These are phyloP conservation scores for Artemisiospiza belli DNA, from an alignment of 2,113 vertebrate species.

Conservation along the genomic window DNA sequence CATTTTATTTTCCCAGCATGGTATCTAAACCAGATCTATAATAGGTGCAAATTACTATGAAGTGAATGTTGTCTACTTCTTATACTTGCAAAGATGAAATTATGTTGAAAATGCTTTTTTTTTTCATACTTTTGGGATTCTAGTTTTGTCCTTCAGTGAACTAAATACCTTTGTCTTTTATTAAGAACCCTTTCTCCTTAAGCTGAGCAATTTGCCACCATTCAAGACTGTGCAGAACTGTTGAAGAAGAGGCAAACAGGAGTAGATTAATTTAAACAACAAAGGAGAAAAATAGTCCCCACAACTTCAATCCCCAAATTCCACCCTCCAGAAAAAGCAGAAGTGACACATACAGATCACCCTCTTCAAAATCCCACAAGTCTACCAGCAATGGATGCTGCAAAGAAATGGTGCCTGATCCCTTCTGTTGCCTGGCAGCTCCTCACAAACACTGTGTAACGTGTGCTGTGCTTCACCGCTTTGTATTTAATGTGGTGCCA, in stretches of 20 bases:
- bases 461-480: not conserved
- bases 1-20: not conserved
- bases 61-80: not conserved
- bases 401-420: not conserved
- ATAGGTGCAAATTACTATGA: not conserved
- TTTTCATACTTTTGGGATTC: not conserved
- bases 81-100: not conserved
- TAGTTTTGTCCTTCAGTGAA: not conserved
- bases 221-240: not conserved
- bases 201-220: not conserved
- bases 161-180: not conserved
- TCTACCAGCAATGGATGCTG: not conserved
- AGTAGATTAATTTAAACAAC: not conserved
- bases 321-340: not conserved
- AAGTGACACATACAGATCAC: not conserved
- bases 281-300: not conserved
- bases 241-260: not conserved
- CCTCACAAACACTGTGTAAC: not conserved
- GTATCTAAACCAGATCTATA: not conserved
- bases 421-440: not conserved
- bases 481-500: not conserved
- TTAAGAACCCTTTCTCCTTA: not conserved
- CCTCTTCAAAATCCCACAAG: not conserved
- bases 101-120: not conserved
- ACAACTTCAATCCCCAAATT: not conserved